These are phyloP conservation scores for Maniola hyperantus DNA, from an alignment of 2,888 invertebrate genomes.

Conservation along the genomic window DNA sequence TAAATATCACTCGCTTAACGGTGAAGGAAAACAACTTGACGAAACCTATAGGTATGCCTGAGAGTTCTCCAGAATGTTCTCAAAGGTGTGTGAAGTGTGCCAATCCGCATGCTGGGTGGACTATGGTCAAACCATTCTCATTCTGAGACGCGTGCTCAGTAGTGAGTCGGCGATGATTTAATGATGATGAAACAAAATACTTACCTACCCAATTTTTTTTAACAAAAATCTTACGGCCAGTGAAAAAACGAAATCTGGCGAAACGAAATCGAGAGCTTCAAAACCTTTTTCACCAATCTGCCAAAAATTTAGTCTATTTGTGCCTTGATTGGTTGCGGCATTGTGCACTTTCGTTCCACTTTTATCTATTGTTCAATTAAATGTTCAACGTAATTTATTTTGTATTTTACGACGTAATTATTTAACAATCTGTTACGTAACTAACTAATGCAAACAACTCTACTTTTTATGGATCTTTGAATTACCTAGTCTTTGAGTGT, in stretches of 20 bases:
- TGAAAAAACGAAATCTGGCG: background rate
- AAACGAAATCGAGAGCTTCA: conserved; percentile 19
- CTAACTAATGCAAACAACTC: background rate
- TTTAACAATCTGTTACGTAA: conserved; percentile 11
- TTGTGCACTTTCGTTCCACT: conserved; percentile 29
- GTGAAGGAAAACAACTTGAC: too few relatives aligned
- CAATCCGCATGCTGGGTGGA: too few relatives aligned
- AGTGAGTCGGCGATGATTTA: too few relatives aligned
- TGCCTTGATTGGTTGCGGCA: conserved; percentile 33
- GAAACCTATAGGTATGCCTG: background rate
- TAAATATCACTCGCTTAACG: too few relatives aligned
- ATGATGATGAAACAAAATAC: too few relatives aligned
- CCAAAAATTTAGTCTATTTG: conserved; percentile 33
- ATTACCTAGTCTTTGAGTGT: too few relatives aligned
- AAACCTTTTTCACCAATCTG: conserved; percentile 18
- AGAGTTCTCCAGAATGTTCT: too few relatives aligned
- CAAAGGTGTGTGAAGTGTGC: too few relatives aligned
- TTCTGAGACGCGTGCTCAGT: too few relatives aligned
- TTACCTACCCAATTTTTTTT: background rate
- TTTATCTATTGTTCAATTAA: conserved; percentile 22
- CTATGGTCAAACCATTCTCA: too few relatives aligned
- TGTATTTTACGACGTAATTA: background rate
- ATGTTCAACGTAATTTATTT: conserved; percentile 20
- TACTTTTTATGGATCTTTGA: background rate
- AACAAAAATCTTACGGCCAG: background rate